Base-by-base conservation (phyloP, 2,888 invertebrate species). In the Ectemnius lituratus region DNA sequence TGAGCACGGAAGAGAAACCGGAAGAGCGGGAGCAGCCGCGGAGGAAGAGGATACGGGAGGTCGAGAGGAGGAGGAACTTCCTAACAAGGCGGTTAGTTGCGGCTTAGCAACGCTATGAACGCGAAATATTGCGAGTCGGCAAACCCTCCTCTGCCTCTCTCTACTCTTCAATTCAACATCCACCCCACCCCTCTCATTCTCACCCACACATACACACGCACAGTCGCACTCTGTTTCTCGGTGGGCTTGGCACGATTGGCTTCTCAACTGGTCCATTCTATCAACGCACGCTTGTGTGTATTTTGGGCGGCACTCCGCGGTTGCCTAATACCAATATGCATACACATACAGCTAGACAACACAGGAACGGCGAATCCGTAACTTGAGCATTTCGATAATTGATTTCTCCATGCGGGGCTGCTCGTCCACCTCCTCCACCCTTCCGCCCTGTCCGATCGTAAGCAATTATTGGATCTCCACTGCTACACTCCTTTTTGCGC, bases 41-140 rank as follows among this genome's bases (percentile, higher is more conserved):
- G 62, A 65, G 76, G 77, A 68, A 67, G 69, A 72, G 76, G 72
- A 79, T 73, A 66, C 64, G 75, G 72, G 76, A 73, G 76, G 78
- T 78, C 71, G 67, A 72, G 82, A 79, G 84, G 77, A 84, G 81
- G 85, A 84, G 89, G 84, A 89, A 90, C 89, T 90, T 90, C 87
- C 89, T 90, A 90, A 90, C 89, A 88, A 90, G 89, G 87, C 85
- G 89, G 89, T 90, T 89, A 89, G 88, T 89, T 88, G 88, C 85
- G 89, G 89, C 88, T 90, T 89, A 87, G 87, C 83, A 85, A 84
- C 85, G 85, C 86, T 86, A 85, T 83, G 85, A 84, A 88, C 85
- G 85, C 87, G 84, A 89, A 89, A 88, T 89, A 89, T 88, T 86
- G 86, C 85, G 76, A 72, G 76, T 75, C 77, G 78, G 67, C 67